phyloP scores from a whole-genome alignment of 1,140 invertebrate genomes.

The Hycleus phaleratus region DNA sequence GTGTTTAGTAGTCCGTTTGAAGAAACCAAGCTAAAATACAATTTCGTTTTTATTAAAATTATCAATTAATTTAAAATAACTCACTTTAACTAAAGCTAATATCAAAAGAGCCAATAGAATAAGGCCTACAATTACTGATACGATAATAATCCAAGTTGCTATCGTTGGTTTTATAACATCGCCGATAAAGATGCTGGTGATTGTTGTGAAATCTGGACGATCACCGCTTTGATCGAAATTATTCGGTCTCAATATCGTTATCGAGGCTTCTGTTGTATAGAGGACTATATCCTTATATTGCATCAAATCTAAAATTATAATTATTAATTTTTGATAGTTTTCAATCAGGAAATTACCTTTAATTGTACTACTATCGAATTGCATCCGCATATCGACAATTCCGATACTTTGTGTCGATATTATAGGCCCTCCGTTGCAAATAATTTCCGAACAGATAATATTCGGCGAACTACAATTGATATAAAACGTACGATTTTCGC shows the following conservation, averaged over 20 bases:
- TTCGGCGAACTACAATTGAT: conserved; percentile 33
- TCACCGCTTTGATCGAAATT: conserved; percentile 15
- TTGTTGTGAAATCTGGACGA: conserved; percentile 3
- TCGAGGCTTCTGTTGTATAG: conserved; percentile 31
- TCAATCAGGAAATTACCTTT: conserved; percentile 23
- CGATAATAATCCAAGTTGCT: conserved; percentile 38
- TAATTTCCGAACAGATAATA: conserved; percentile 28
- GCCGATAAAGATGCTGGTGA: conserved; percentile 38
- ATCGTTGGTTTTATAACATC: conserved; percentile 24
- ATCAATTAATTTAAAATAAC: neutral
- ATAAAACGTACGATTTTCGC: conserved; percentile 31
- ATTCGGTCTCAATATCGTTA: conserved; percentile 27
- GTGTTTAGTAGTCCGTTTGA: conserved; percentile 7
- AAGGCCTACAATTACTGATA: conserved; percentile 40
- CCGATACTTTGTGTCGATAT: conserved; percentile 25
- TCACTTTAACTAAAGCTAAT: conserved; percentile 36
- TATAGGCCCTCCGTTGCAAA: conserved; percentile 31
- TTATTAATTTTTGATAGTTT: conserved; percentile 1
- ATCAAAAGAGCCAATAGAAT: conserved; percentile 35
- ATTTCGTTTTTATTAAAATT: neutral
- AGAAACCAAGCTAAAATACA: conserved; percentile 16
- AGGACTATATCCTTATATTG: conserved; percentile 35
- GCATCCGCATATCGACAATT: conserved; percentile 27
- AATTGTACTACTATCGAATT: conserved; percentile 28
- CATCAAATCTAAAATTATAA: conserved; percentile 27